Evolutionary conservation across 2,888 invertebrate genomes (phyloP), one percentile per base, ranked within the genome.

Genomic region (Trisateles emortualis): DNA sequence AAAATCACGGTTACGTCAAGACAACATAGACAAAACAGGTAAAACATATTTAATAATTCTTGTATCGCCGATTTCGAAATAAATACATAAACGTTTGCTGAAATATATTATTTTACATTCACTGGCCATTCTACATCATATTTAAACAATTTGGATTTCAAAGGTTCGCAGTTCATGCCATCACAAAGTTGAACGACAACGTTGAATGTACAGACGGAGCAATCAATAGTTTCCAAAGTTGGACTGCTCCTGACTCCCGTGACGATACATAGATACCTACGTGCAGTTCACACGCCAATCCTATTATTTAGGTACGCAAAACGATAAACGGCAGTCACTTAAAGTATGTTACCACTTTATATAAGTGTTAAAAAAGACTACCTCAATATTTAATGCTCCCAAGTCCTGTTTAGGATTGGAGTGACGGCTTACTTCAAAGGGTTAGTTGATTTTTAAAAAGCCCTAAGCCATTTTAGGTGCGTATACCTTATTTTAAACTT

Each of bases 211-310:
- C 40, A 30, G 16, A 29, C 41, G 16, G 17, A 29, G 29, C 32
- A 43, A 43, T 43, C 32, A 32, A 43, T 32, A 43, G 17, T 32
- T 32, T 30, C 43, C 11, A 19, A 32, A 43, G 17, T 42, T 42
- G 41, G 29, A 42, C 29, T 42, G 41, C 22, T 30, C 17, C 19
- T 19, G 32, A 30, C 17, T 10, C n/a, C 30, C 16, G 16, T 30
- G 9, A 3, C 26, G 6, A n/a, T 42, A 6, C 30, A n/a, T n/a
- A n/a, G n/a, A 29, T 26, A 13, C 3, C 13, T 10, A 3, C 14
- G 16, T 33, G 13, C 33, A 13, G n/a, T 29, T 29, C 9, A 10
- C 29, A n/a, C n/a, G n/a, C n/a, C n/a, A n/a, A n/a, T n/a, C n/a
- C n/a, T n/a, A n/a, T n/a, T n/a, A n/a, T n/a, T n/a, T n/a, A n/a